Conservation (phyloP, 2,113 vertebrate species). For the Oncorhynchus mykiss region DNA sequence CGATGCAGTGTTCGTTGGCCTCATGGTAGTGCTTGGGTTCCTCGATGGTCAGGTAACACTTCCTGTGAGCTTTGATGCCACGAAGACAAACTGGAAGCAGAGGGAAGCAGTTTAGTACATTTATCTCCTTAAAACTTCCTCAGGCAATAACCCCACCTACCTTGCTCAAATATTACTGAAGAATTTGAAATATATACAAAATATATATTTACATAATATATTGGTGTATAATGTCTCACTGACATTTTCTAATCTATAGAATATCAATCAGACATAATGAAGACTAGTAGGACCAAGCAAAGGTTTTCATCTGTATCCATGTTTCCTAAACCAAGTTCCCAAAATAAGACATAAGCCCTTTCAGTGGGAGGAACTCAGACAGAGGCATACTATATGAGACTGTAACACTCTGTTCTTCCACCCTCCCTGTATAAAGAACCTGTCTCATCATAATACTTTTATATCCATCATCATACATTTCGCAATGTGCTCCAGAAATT, state of each 20-base stretch:
- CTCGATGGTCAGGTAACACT: slow-evolving; percentile 89
- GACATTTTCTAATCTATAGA: background rate
- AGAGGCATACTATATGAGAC: slow-evolving; percentile 87
- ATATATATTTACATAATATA: too few species aligned
- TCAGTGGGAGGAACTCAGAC: slow-evolving; percentile 64
- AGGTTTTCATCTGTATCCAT: slow-evolving; percentile 5
- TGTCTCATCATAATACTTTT: background rate
- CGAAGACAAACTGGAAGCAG: slow-evolving; percentile 89
- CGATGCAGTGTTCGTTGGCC: slow-evolving; percentile 94
- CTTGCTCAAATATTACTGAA: too few species aligned
- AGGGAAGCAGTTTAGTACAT: slow-evolving; percentile 23
- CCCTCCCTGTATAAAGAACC: background rate
- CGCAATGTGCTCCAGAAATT: background rate
- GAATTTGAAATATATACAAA: too few species aligned
- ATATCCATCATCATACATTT: background rate
- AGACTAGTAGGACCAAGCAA: slow-evolving; percentile 8
- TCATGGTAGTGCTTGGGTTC: slow-evolving; percentile 88
- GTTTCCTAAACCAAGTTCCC: background rate
- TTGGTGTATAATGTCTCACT: too few species aligned
- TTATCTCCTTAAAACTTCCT: background rate
- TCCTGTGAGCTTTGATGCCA: slow-evolving; percentile 89
- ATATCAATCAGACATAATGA: background rate
- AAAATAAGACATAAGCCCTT: background rate
- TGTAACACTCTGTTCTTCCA: slow-evolving; percentile 39
- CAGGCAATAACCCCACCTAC: too few species aligned